Evolutionary conservation across 2,113 vertebrate genomes (phyloP).

Genomic region (Lepisosteus osseus): DNA sequence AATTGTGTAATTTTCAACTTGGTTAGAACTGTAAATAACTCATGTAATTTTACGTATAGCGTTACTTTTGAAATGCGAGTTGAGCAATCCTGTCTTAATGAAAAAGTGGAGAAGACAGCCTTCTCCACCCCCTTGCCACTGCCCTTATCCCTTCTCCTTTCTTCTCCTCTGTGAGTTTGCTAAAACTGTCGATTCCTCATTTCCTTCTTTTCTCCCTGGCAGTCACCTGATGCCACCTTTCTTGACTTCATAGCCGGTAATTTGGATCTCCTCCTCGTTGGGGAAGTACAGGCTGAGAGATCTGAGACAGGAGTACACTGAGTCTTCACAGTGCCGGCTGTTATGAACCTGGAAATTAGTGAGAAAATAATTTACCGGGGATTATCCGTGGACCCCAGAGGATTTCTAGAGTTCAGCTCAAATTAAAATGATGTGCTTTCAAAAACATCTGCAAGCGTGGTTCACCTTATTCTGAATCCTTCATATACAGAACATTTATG

Average conservation of each 20-base stretch:
- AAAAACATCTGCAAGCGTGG: not conserved
- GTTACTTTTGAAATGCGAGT: too few species aligned
- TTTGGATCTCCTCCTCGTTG: slow-evolving; percentile 88
- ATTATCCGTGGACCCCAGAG: not conserved
- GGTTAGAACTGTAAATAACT: too few species aligned
- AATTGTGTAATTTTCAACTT: too few species aligned
- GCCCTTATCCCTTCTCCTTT: too few species aligned
- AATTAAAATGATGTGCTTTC: not conserved
- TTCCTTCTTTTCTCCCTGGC: not conserved
- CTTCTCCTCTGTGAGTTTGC: too few species aligned
- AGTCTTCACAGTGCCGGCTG: slow-evolving; percentile 78
- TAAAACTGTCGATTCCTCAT: too few species aligned
- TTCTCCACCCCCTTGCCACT: too few species aligned
- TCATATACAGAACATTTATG: not conserved
- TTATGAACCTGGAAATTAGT: slow-evolving; percentile 80
- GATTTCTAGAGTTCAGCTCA: not conserved
- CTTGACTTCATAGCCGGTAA: slow-evolving; percentile 87
- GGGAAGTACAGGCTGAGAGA: slow-evolving; percentile 91
- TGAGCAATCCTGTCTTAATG: too few species aligned
- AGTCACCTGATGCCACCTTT: slow-evolving; percentile 80
- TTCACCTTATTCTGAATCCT: not conserved
- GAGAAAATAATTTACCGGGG: slow-evolving; percentile 16
- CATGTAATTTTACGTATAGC: too few species aligned
- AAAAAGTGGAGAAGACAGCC: too few species aligned
- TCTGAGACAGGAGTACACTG: slow-evolving; percentile 83